These are phyloP conservation scores for Archocentrus centrarchus DNA, from an alignment of 2,113 vertebrate genomes.

Conservation along the genomic window DNA sequence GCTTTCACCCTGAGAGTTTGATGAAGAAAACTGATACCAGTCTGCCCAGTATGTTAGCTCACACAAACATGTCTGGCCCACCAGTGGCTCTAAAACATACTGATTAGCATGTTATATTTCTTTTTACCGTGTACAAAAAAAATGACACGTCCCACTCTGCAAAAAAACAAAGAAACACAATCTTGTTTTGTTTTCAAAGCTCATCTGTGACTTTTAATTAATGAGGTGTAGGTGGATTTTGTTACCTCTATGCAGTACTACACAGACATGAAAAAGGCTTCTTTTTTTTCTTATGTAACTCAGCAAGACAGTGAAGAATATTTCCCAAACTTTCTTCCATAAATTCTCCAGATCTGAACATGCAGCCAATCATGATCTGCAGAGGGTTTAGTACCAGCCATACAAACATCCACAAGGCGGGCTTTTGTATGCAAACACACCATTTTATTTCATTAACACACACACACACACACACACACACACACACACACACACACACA, in stretches of 20 bases:
- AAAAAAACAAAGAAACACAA: no score
- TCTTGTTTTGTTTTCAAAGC: neutral
- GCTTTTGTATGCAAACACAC: conserved; percentile 7
- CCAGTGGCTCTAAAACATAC: neutral
- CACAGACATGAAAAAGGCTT: no score
- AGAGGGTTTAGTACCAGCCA: neutral
- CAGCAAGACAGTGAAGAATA: neutral
- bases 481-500: no score
- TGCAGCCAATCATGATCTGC: neutral
- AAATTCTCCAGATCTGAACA: neutral
- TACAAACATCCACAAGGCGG: neutral
- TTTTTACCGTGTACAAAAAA: no score
- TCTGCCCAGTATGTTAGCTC: neutral
- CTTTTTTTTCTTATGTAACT: neutral
- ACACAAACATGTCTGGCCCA: neutral
- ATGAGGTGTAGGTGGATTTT: neutral
- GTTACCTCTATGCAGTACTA: neutral
- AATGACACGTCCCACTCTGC: no score
- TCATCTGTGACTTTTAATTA: neutral
- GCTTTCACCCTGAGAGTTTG: neutral
- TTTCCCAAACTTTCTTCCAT: neutral
- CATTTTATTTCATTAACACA: neutral
- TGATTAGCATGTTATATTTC: no score
- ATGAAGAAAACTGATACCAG: neutral
- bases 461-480: neutral